These are phyloP conservation scores for Monarcha castaneiventris DNA, from an alignment of 2,113 vertebrate species.

Conservation along the genomic window DNA sequence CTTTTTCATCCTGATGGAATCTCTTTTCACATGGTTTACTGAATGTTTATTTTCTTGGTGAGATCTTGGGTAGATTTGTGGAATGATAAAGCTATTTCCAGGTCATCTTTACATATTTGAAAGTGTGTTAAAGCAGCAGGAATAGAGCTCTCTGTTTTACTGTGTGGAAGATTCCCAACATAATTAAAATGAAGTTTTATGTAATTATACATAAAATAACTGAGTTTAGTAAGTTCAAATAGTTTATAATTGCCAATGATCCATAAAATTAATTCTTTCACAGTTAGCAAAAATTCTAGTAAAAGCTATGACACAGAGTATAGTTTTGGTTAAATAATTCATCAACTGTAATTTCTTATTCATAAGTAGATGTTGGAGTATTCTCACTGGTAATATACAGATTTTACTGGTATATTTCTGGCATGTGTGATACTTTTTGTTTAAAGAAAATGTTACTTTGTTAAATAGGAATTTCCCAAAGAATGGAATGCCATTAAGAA, in stretches of 20 bases:
- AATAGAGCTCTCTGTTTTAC: background rate
- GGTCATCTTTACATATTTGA: background rate
- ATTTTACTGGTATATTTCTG: background rate
- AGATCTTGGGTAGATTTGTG: background rate
- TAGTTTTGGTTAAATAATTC: background rate
- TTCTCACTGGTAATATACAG: background rate
- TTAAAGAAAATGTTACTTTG: background rate
- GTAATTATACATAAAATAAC: background rate
- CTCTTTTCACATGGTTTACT: background rate
- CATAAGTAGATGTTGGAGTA: background rate
- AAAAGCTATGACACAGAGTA: background rate
- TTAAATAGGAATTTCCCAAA: constrained; percentile 78
- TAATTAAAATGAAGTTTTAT: background rate
- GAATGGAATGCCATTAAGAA: constrained; percentile 80
- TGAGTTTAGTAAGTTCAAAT: background rate
- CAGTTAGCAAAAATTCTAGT: background rate
- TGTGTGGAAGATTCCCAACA: background rate
- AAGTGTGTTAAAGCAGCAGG: background rate
- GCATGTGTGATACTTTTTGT: background rate
- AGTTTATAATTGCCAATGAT: background rate
- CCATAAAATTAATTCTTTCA: background rate
- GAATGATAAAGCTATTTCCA: background rate
- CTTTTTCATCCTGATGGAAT: background rate
- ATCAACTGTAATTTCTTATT: background rate
- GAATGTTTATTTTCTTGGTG: background rate